Conservation (phyloP, 2,797 vertebrate genomes). For the Cottoperca gobio region DNA sequence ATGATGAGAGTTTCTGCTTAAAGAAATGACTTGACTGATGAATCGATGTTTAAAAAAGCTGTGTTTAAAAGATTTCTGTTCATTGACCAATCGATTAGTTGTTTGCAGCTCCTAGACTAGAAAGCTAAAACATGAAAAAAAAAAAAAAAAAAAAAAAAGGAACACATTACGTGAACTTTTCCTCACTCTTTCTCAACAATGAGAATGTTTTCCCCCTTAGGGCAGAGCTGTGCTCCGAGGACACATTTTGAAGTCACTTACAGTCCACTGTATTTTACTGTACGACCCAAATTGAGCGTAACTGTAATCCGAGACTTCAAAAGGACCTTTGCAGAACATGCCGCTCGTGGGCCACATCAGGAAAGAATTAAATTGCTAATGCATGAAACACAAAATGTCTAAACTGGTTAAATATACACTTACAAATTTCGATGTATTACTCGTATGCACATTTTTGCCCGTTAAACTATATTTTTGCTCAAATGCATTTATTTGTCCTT, state of each 20-base stretch:
- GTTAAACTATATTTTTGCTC: constrained; percentile 13
- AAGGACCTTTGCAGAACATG: constrained; percentile 36
- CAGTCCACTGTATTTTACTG: constrained; percentile 36
- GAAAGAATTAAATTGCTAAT: constrained; percentile 48
- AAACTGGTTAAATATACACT: constrained; percentile 30
- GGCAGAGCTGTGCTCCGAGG: constrained; percentile 18
- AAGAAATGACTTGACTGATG: no score
- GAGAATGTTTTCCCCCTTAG: constrained; percentile 1
- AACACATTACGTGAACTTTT: not conserved
- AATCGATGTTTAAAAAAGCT: not conserved
- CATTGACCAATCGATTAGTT: not conserved
- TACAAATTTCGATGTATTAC: constrained; percentile 1
- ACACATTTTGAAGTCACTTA: constrained; percentile 38
- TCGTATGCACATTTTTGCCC: constrained; percentile 17
- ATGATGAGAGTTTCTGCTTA: not conserved
- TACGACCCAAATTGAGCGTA: constrained; percentile 54
- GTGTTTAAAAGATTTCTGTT: not conserved
- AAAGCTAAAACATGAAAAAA: not conserved
- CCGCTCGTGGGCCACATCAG: constrained; percentile 50
- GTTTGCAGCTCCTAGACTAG: not conserved
- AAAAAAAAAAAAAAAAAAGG: not conserved
- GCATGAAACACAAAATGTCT: constrained; percentile 45
- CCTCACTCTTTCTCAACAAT: not conserved
- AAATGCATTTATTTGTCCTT: constrained; percentile 28
- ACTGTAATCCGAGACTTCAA: constrained; percentile 59